Evolutionary conservation across 1,140 invertebrate species (phyloP).

Genomic region (Cydia strobilella): DNA sequence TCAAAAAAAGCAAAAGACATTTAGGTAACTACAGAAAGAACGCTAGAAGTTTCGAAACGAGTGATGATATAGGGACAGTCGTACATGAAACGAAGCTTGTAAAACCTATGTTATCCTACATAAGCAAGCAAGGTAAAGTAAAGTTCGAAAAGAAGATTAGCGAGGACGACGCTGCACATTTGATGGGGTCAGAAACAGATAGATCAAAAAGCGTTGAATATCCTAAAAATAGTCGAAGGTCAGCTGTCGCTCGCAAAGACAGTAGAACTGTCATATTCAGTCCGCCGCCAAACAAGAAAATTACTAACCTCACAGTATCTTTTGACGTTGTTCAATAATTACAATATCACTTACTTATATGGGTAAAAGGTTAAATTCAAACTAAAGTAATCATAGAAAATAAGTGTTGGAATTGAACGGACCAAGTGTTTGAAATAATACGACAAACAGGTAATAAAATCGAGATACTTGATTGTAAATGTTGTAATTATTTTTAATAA

Average conservation of each 20-base stretch:
- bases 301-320: conserved; percentile 60
- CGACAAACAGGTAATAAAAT: not conserved
- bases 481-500: too few relatives aligned
- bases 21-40: conserved; percentile 41
- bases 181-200: conserved; percentile 40
- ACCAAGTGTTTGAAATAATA: not conserved
- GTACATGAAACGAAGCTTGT: conserved; percentile 33
- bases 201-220: conserved; percentile 32
- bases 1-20: conserved; percentile 39
- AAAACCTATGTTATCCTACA: conserved; percentile 55
- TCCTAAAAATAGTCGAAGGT: not conserved
- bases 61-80: conserved; percentile 19
- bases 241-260: conserved; percentile 19
- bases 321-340: conserved; percentile 48
- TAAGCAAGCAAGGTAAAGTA: conserved; percentile 53
- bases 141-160: conserved; percentile 53
- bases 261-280: conserved; percentile 52
- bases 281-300: conserved; percentile 51
- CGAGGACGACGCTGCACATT: conserved; percentile 47
- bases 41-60: conserved; percentile 36
- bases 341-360: not conserved
- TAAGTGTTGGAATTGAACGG: too few relatives aligned
- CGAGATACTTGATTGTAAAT: too few relatives aligned
- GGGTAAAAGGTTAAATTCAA: too few relatives aligned
- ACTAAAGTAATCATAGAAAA: too few relatives aligned